Evolutionary conservation across 2,888 invertebrate genomes (phyloP).

Genomic region (Empis livida): DNA sequence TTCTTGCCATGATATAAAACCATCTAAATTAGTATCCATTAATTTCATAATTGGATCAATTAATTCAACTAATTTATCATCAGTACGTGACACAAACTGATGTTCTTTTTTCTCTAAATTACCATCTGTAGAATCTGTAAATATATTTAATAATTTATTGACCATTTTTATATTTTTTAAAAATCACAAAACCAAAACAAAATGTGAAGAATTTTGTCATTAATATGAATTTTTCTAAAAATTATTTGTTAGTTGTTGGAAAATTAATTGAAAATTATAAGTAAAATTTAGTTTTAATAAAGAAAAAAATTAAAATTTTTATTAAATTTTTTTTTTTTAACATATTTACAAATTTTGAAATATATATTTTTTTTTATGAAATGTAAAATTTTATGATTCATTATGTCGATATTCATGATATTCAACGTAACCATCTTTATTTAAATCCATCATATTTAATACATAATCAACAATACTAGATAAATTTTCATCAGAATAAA

Average conservation of each 20-base stretch:
- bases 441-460: constrained; percentile 49
- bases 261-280: no score
- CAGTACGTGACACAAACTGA: constrained; percentile 9
- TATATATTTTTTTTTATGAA: no score
- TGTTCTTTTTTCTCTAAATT: not conserved
- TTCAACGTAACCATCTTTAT: constrained; percentile 62
- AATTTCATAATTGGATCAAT: constrained; percentile 40
- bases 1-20: constrained; percentile 42
- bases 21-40: constrained; percentile 46
- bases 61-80: constrained; percentile 19
- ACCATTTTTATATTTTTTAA: no score
- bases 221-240: no score
- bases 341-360: no score
- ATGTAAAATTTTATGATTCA: constrained; percentile 15
- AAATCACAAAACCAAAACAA: no score
- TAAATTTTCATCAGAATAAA: constrained; percentile 43
- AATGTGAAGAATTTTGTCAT: no score
- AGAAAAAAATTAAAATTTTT: no score
- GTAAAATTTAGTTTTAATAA: no score
- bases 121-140: not conserved
- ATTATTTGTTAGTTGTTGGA: no score
- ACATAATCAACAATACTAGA: constrained; percentile 47
- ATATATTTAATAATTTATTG: not conserved
- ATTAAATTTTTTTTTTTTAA: no score
- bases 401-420: constrained; percentile 44